phyloP scores from a whole-genome alignment of 2,113 vertebrate species.

The Fregetta grallaria region DNA sequence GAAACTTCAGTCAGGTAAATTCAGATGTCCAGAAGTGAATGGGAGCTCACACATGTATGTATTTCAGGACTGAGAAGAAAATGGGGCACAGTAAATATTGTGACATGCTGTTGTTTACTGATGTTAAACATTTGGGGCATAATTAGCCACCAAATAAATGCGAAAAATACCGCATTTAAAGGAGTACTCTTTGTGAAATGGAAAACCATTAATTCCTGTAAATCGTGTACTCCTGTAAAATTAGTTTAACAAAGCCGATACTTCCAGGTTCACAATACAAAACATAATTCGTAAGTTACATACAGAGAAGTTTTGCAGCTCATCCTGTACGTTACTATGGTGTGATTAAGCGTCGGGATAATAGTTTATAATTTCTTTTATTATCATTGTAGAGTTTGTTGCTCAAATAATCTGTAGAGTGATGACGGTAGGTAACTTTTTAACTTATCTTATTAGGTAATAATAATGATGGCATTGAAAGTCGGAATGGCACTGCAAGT shows the following conservation, averaged over 20 bases:
- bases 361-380: not conserved
- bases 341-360: not conserved
- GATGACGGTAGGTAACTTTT: slow-evolving; percentile 54
- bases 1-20: not conserved
- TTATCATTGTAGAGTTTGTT: not conserved
- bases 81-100: not conserved
- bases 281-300: not conserved
- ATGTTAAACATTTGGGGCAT: not conserved
- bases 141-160: not conserved
- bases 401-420: not conserved
- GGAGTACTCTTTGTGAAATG: not conserved
- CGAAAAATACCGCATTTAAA: not conserved
- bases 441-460: slow-evolving; percentile 75
- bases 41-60: not conserved
- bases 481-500: slow-evolving; percentile 93
- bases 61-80: not conserved
- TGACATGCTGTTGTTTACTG: not conserved
- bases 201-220: not conserved
- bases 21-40: not conserved
- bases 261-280: not conserved
- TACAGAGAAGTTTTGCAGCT: not conserved
- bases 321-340: not conserved
- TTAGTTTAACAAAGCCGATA: not conserved
- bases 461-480: slow-evolving; percentile 90
- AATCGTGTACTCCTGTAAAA: not conserved